Conservation (phyloP, 2,113 vertebrate genomes). For the Jacana jacana region DNA sequence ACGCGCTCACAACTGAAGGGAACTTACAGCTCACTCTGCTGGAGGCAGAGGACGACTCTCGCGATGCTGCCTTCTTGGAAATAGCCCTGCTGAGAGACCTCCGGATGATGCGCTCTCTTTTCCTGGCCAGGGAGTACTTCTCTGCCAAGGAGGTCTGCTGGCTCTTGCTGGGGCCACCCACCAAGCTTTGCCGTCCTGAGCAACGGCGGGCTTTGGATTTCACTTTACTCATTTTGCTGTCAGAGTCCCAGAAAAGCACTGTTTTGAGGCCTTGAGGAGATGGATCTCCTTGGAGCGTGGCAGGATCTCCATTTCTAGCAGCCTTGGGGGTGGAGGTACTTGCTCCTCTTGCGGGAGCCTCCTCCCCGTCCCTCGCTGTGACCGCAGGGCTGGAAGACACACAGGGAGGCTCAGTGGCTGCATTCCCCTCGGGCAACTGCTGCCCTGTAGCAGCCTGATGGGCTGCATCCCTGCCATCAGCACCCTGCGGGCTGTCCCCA, state of each 20-base stretch:
- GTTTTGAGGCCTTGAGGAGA: neutral
- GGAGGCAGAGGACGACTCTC: conserved; percentile 68
- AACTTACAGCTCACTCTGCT: conserved; percentile 82
- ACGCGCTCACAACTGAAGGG: neutral
- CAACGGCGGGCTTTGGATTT: neutral
- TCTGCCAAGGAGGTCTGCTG: conserved; percentile 59
- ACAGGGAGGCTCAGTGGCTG: neutral
- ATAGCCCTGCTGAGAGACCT: conserved; percentile 77
- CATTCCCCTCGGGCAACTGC: neutral
- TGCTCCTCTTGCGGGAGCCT: neutral
- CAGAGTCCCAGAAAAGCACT: neutral
- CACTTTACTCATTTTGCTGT: neutral
- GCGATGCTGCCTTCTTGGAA: conserved; percentile 71
- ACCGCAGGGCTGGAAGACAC: neutral
- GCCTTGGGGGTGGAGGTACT: neutral
- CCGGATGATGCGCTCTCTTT: conserved; percentile 73
- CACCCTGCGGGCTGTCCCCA: neutral
- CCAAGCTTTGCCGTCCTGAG: neutral
- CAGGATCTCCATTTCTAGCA: neutral
- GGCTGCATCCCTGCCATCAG: accelerated
- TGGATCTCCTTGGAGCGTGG: accelerated
- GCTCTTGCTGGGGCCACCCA: conserved; percentile 15
- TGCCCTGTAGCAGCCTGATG: accelerated
- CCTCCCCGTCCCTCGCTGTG: neutral
- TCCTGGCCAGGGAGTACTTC: conserved; percentile 73